Base-by-base conservation (phyloP, 2,888 invertebrate species). In the Eustalomyia histrio region DNA sequence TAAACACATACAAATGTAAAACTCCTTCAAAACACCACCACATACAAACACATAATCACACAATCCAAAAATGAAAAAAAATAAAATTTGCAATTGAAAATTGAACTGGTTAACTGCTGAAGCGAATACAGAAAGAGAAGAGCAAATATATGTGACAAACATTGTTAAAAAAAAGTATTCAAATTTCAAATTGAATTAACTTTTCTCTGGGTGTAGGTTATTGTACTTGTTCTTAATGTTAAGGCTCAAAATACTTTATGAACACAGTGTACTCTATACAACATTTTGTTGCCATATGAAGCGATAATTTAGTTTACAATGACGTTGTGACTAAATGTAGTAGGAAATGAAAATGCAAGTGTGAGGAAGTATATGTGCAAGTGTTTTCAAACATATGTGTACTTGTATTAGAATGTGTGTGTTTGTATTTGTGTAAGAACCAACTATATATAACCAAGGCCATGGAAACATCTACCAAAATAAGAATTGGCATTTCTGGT, bases 261-360 rank as follows among this genome's bases (percentile, higher is more conserved):
- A 39, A 1, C 39, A 39, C 39, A 39, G 39, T 39, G 39, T 39
- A n/a, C n/a, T n/a, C n/a, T n/a, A 12, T 39, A 47, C 35, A 16
- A 24, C 29, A 50, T 68, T 73, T 64, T 7, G 71, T 63, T 72
- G 43, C 21, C 39, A 72, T 35, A 67, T 50, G 82, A 84, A 85
- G 83, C 86, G 86, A 87, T 87, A 86, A 86, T 87, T 87, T 84
- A 86, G 84, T 87, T 87, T 87, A 84, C 86, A 86, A 85, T 87
- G 84, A 65, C 61, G 86, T 84, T 84, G 80, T n/a, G n/a, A 47
- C 43, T 47, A 47, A 47, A n/a, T n/a, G n/a, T n/a, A 47, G 43
- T 7, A n/a, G 3, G 43, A 47, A 47, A 79, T 83, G 83, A 84
- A 65, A 67, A 18, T 39, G 64, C 24, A 69, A 33, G 39, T 2